Conservation (phyloP, 2,113 vertebrate species). For the Noctilio leporinus region DNA sequence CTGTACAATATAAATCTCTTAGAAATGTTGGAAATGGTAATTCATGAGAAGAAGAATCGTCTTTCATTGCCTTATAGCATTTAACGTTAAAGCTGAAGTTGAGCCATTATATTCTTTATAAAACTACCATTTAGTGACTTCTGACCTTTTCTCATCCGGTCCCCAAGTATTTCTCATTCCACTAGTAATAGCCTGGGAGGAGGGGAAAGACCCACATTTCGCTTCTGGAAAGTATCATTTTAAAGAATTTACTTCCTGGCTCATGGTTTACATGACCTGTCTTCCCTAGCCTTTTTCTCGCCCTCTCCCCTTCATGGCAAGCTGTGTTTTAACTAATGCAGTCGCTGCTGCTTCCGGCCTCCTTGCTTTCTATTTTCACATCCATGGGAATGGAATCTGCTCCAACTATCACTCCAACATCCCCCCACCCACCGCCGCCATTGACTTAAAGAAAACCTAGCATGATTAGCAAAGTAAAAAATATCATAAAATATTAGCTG, state of each 20-base stretch:
- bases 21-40: slow-evolving; percentile 6
- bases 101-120: slow-evolving; percentile 62
- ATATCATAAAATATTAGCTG: not conserved
- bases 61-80: not conserved
- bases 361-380: slow-evolving; percentile 81
- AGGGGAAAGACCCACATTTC: slow-evolving; percentile 50
- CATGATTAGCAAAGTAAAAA: slow-evolving; percentile 38
- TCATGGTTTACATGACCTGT: slow-evolving; percentile 78
- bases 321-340: slow-evolving; percentile 47
- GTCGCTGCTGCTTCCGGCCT: slow-evolving; percentile 74
- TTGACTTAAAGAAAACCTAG: slow-evolving; percentile 36
- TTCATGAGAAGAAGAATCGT: slow-evolving; percentile 62
- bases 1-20: slow-evolving; percentile 40
- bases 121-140: slow-evolving; percentile 70
- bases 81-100: slow-evolving; percentile 54
- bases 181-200: slow-evolving; percentile 41
- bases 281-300: slow-evolving; percentile 65
- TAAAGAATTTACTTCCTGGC: slow-evolving; percentile 83
- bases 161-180: slow-evolving; percentile 65
- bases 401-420: not conserved
- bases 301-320: slow-evolving; percentile 49
- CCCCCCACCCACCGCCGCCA: slow-evolving; percentile 23
- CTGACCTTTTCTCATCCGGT: slow-evolving; percentile 71
- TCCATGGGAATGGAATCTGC: slow-evolving; percentile 81
- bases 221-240: slow-evolving; percentile 77